Base-by-base conservation (phyloP, 2,888 invertebrate species). In the Ganaspis brasiliensis region DNA sequence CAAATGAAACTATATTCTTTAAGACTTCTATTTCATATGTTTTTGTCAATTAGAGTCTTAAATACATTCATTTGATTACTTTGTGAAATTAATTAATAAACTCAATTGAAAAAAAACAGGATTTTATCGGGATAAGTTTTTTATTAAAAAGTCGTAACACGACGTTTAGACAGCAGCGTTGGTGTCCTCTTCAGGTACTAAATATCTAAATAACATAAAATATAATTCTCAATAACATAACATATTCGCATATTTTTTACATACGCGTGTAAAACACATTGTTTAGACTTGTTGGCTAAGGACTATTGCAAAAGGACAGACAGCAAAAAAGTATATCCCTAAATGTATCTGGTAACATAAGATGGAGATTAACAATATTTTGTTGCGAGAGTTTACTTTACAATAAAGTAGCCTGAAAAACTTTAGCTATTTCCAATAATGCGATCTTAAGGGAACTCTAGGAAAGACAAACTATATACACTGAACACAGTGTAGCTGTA, bases 271-370 rank as follows among this genome's bases (percentile, higher is more conserved):
- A 21, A n/a, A 10, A 75, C 80, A 10, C 78, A 79, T 56, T 75
- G 73, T 12, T n/a, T 78, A 14, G 78, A 79, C 78, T 52, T 78
- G 0, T 35, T 77, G 5, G 21, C 75, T 3, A 73, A 78, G 71
- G 73, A 75, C 79, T 78, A 71, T 78, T 83, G 59, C 78, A 79
- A 74, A 72, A 52, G 24, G 26, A 56, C n/a, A 75, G 37, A 67
- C 57, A 76, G 14, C 75, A 72, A 52, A 37, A 26, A 26, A 57
- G 31, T 10, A 77, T 35, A 9, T 74, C 79, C 16, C 70, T 81
- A 21, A 80, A 81, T 67, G 40, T 80, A 59, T 79, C 76, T 12
- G 78, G 72, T 14, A 72, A 76, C 72, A 81, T 81, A 24, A 59
- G 79, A 24, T 79, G 77, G 59, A 77, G 81, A 57, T 79, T 76